These are phyloP conservation scores for Metacarcinus magister DNA, from an alignment of 2,888 invertebrate genomes.

Conservation along the genomic window DNA sequence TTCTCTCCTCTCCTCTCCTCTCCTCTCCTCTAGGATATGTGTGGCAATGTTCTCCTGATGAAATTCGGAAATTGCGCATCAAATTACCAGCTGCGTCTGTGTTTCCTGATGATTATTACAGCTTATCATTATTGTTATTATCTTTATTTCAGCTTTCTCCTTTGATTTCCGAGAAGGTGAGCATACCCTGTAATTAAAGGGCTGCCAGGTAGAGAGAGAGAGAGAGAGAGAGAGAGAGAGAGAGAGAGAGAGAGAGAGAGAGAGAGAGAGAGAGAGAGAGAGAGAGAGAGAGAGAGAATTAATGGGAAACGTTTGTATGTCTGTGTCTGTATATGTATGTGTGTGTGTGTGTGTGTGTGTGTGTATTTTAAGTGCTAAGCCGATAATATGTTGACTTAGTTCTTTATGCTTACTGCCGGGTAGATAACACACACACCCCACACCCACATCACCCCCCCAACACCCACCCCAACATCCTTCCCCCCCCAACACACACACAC, in stretches of 20 bases:
- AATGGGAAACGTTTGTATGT: background rate
- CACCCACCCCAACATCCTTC: too few relatives aligned
- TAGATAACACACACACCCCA: too few relatives aligned
- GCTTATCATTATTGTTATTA: background rate
- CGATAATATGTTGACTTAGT: too few relatives aligned
- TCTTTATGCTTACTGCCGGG: too few relatives aligned
- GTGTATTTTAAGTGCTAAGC: background rate
- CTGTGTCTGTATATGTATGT: background rate
- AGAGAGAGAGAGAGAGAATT: background rate
- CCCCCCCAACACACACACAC: too few relatives aligned
- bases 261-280: too few relatives aligned
- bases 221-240: background rate
- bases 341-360: conserved; percentile 39
- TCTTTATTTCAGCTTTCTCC: background rate
- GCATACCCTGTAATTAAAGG: background rate
- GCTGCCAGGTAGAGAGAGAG: background rate
- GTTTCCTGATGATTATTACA: background rate
- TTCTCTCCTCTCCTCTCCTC: background rate
- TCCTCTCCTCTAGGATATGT: background rate
- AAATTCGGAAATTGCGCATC: conserved; percentile 14
- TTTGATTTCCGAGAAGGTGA: conserved; percentile 36
- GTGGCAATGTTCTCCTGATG: background rate
- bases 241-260: too few relatives aligned
- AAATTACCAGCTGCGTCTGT: background rate
- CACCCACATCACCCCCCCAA: too few relatives aligned